Conservation (phyloP, 37 sponge, comb jelly and placozoan species). For the Dysidea cf. avara region DNA sequence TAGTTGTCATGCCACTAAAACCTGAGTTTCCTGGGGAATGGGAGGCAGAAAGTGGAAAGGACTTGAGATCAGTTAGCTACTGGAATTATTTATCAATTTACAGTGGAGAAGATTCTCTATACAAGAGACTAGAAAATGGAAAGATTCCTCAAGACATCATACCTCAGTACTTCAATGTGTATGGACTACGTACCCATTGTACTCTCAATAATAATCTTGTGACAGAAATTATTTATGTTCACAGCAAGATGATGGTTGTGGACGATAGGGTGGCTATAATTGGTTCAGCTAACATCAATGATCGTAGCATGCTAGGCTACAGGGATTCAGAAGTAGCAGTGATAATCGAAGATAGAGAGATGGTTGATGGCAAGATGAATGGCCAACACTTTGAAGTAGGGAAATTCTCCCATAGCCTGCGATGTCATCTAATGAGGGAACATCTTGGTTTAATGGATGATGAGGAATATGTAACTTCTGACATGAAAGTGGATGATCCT, state of each 20-base stretch:
- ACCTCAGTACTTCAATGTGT: conserved; percentile 26
- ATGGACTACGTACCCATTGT: conserved; percentile 40
- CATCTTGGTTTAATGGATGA: conserved; percentile 22
- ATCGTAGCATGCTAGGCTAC: conserved; percentile 57
- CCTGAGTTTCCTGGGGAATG: conserved; percentile 50
- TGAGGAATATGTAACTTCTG: neutral
- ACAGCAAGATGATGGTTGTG: conserved; percentile 57
- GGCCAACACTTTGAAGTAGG: conserved; percentile 40
- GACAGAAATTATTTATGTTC: conserved; percentile 51
- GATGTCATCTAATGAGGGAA: conserved; percentile 44
- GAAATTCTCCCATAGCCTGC: conserved; percentile 41
- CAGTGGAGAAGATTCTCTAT: conserved; percentile 23
- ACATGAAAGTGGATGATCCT: conserved; percentile 30
- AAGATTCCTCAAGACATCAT: conserved; percentile 6
- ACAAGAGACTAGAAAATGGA: neutral
- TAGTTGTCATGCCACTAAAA: conserved; percentile 38
- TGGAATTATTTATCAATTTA: conserved; percentile 17
- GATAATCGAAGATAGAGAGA: conserved; percentile 35
- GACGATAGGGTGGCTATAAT: conserved; percentile 55
- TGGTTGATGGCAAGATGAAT: conserved; percentile 42
- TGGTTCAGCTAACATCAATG: conserved; percentile 76
- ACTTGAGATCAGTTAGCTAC: neutral
- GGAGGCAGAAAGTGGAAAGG: neutral
- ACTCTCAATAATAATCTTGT: conserved; percentile 19
- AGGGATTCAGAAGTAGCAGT: conserved; percentile 59